phyloP scores from a whole-genome alignment of 2,797 vertebrate species.

The Bufotes viridis region DNA sequence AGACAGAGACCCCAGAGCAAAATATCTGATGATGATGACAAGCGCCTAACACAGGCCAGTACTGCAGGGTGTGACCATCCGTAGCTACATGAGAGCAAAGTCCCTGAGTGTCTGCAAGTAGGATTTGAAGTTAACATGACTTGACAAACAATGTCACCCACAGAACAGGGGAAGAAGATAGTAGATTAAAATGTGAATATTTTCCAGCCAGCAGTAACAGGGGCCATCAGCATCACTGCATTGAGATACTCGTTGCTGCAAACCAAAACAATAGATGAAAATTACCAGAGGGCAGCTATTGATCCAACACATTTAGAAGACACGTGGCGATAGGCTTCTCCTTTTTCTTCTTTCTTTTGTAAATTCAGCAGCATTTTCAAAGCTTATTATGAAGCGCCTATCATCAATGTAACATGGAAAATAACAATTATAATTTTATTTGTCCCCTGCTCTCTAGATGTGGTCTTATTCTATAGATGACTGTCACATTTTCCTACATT shows the following conservation, averaged over 20 bases:
- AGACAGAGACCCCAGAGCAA: conserved; percentile 38
- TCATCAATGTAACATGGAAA: conserved; percentile 4
- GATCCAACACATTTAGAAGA: conserved; percentile 7
- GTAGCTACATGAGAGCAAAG: conserved; percentile 15
- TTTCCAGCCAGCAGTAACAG: not conserved
- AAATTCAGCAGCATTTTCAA: conserved; percentile 10
- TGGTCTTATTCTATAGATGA: not conserved
- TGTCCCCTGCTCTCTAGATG: too few relatives aligned
- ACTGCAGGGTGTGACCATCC: conserved; percentile 56
- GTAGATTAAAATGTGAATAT: conserved; percentile 18
- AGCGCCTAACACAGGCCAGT: conserved; percentile 39
- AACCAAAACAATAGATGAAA: not conserved
- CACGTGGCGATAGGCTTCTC: not conserved
- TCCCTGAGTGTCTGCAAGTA: conserved; percentile 32
- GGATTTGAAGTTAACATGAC: conserved; percentile 48
- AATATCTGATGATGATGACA: conserved; percentile 51
- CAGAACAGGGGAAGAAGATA: conserved; percentile 17
- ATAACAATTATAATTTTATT: conserved; percentile 11
- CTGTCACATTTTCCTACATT: not conserved
- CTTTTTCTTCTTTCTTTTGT: not conserved
- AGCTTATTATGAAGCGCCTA: not conserved
- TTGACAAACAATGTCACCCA: conserved; percentile 61
- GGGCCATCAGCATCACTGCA: not conserved
- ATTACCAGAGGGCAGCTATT: not conserved
- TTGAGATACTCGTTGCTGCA: not conserved